phyloP scores from a whole-genome alignment of 2,888 invertebrate genomes.

The Yponomeuta plumbellus region DNA sequence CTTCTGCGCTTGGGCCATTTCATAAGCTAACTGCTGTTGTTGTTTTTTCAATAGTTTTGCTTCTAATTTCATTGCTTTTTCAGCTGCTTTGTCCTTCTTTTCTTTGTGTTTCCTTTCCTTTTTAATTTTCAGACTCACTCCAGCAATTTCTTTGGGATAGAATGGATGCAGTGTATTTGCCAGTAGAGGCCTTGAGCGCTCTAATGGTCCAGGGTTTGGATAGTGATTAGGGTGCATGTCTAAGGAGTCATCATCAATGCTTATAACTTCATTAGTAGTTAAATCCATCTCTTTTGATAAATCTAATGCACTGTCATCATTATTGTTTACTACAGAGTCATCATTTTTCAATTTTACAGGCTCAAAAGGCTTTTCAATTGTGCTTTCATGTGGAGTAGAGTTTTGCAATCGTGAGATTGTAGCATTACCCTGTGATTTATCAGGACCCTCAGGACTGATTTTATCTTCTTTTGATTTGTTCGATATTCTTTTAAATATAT shows the following conservation, averaged over 20 bases:
- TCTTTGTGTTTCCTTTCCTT: conserved; percentile 77
- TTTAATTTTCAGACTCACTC: conserved; percentile 75
- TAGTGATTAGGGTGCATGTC: conserved; percentile 46
- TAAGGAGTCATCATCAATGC: conserved; percentile 67
- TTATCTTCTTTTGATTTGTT: conserved; percentile 83
- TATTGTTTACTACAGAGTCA: conserved; percentile 67
- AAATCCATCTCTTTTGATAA: conserved; percentile 68
- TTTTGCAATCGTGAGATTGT: conserved; percentile 63
- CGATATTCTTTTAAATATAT: conserved; percentile 92
- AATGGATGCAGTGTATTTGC: conserved; percentile 65
- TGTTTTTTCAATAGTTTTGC: conserved; percentile 67
- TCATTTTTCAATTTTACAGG: conserved; percentile 52
- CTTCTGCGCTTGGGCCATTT: conserved; percentile 59
- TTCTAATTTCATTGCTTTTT: conserved; percentile 54
- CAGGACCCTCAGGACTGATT: conserved; percentile 53
- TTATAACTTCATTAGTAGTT: conserved; percentile 69
- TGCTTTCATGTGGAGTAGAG: conserved; percentile 42
- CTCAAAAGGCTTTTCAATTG: conserved; percentile 43
- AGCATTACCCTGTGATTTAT: conserved; percentile 50
- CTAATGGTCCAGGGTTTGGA: conserved; percentile 27
- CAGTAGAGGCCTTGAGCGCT: conserved; percentile 37
- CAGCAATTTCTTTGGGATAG: conserved; percentile 71
- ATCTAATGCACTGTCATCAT: conserved; percentile 70
- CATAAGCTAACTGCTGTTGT: conserved; percentile 61
- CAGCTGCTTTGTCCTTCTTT: conserved; percentile 59